phyloP scores from a whole-genome alignment of 1,140 invertebrate species.

The Venustaconcha ellipsiformis region DNA sequence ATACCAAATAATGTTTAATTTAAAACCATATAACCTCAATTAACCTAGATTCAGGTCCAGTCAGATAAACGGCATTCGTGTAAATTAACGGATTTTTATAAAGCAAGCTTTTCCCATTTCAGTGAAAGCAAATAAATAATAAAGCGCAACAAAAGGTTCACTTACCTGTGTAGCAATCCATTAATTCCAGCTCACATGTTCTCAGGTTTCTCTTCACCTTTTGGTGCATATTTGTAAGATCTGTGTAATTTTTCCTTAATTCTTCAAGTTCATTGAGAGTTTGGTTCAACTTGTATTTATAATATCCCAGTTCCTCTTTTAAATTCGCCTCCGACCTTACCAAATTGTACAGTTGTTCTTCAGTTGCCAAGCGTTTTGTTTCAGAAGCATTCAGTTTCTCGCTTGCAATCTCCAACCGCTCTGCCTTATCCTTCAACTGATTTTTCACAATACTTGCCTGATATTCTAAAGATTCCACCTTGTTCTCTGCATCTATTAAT shows the following conservation, averaged over 20 bases:
- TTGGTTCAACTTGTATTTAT: constrained; percentile 10
- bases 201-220: constrained; percentile 10
- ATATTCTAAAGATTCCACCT: constrained; percentile 13
- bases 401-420: constrained; percentile 17
- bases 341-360: constrained; percentile 26
- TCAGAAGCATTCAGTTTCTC: constrained; percentile 19
- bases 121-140: too few species aligned
- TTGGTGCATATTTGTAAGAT: constrained; percentile 9
- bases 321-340: constrained; percentile 20
- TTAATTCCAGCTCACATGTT: constrained; percentile 15
- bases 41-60: too few species aligned
- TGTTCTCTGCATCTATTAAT: constrained; percentile 14
- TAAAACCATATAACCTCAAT: too few species aligned
- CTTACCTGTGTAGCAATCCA: constrained; percentile 32
- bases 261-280: constrained; percentile 9
- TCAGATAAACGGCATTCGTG: too few species aligned
- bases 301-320: constrained; percentile 18
- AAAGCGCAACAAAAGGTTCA: background rate
- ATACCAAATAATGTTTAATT: too few species aligned
- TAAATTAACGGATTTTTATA: too few species aligned
- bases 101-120: too few species aligned
- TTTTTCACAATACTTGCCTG: constrained; percentile 27
- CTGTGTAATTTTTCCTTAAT: constrained; percentile 12
- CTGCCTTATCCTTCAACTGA: constrained; percentile 26
- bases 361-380: constrained; percentile 16